Evolutionary conservation across 2,113 vertebrate species (phyloP), one percentile per base, ranked within the genome.

Genomic region (Engraulis encrasicolus): DNA sequence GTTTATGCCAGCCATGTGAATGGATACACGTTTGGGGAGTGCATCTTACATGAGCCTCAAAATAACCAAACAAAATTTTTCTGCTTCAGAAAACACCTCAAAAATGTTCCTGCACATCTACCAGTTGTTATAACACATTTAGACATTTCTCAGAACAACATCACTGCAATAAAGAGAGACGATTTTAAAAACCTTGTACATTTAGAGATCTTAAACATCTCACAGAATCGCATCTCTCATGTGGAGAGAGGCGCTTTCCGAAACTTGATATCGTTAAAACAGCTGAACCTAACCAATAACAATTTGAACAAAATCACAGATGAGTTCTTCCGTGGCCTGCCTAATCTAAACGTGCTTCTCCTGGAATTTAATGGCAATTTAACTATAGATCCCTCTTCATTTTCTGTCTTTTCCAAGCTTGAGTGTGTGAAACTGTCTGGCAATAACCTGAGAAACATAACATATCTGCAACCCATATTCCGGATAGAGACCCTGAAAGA

Each of bases 291-390:
- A 14, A 36, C 12, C 15, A 14, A 14, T 15, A 74, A 74, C 31
- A 2, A 0, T 74, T 74, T 74, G 66, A 74, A 11, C 3, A 34
- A 15, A 34, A 74, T 74, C 12, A 74, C 66, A 74, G 31, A 74
- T 36, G 66, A 74, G 31, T 74, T 74, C 23, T 74, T 74, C 66
- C 9, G 31, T 36, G 66, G 66, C 66, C 66, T 74, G 66, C 31
- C 23, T 31, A 74, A 74, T 74, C 66, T 74, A 36, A 74, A 74
- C 31, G 11, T 31, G 31, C 66, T 74, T 27, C 66, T 34, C 11
- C 14, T 74, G 12, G 66, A 74, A 12, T 17, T 3, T 12, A 58
- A 58, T 20, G 11, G 2, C 27, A 74, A 34, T 74, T 74, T 27
- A 19, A 74, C 23, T 0, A 74, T 34, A 34, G 66, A 36, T 17